Conservation (phyloP, 35 echinoderm and acorn worm genomes). For the Heliocidaris tuberculata region DNA sequence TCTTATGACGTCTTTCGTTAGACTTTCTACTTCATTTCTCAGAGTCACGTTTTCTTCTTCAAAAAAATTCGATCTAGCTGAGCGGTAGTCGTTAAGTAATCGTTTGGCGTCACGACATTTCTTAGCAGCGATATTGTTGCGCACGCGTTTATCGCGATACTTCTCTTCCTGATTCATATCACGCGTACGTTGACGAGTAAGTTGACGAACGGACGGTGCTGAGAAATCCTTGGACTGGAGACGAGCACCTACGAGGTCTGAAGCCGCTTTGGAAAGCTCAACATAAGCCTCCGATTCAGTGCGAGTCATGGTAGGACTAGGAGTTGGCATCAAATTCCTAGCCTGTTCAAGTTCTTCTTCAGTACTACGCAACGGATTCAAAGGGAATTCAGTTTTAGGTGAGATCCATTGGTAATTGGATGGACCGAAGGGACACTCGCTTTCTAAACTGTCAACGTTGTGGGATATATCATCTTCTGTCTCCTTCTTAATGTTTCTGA, state of each 20-base stretch:
- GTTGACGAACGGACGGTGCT: neutral
- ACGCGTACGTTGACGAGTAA: neutral
- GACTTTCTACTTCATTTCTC: conserved; percentile 55
- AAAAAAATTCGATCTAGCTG: conserved; percentile 58
- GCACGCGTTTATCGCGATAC: conserved; percentile 63
- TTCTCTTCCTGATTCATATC: conserved; percentile 22
- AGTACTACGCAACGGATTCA: neutral
- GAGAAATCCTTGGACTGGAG: conserved; percentile 18
- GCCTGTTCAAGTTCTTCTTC: conserved; percentile 12
- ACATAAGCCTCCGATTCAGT: conserved; percentile 45
- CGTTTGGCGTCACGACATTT: conserved; percentile 55
- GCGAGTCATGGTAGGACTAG: neutral
- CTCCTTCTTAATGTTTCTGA: conserved; percentile 32
- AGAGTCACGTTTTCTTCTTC: conserved; percentile 78
- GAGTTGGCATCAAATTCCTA: neutral
- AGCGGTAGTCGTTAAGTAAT: conserved; percentile 46
- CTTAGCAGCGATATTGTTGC: conserved; percentile 58
- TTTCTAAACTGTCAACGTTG: neutral
- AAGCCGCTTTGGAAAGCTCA: conserved; percentile 59
- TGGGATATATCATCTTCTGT: neutral
- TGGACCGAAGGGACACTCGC: neutral
- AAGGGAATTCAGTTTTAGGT: neutral
- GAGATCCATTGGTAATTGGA: neutral
- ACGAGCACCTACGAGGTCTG: conserved; percentile 48
- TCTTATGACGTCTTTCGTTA: conserved; percentile 66